Evolutionary conservation across 2,113 vertebrate genomes (phyloP).

Genomic region (Chrysochloris asiatica): DNA sequence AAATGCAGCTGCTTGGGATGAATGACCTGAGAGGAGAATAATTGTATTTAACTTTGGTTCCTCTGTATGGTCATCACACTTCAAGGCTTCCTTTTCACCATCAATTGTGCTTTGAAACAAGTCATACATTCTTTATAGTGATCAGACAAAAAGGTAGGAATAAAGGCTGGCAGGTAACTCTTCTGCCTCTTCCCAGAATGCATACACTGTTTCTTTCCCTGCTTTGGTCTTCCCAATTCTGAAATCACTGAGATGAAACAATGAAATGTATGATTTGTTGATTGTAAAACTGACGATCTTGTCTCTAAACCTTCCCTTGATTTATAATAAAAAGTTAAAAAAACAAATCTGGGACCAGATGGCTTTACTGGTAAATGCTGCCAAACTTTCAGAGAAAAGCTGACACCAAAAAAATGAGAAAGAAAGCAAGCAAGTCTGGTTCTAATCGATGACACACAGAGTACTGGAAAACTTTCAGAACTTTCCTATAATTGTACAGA

Average conservation of each 20-base stretch:
- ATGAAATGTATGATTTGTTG: no score
- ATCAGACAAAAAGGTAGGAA: not conserved
- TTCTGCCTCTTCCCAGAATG: not conserved
- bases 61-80: not conserved
- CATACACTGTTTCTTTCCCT: not conserved
- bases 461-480: not conserved
- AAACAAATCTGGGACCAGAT: no score
- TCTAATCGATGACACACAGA: not conserved
- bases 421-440: no score
- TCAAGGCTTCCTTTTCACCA: not conserved
- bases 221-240: not conserved
- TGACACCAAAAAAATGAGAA: no score
- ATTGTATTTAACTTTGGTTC: not conserved
- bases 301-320: no score
- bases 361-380: no score
- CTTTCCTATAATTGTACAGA: not conserved
- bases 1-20: slow-evolving; percentile 25
- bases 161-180: not conserved
- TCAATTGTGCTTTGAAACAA: not conserved
- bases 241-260: no score
- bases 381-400: no score
- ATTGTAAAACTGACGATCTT: no score
- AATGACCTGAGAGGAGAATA: slow-evolving; percentile 6
- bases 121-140: slow-evolving; percentile 3
- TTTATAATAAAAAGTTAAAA: no score